phyloP scores from a whole-genome alignment of 1,140 invertebrate species.

The Penaeus vannamei region DNA sequence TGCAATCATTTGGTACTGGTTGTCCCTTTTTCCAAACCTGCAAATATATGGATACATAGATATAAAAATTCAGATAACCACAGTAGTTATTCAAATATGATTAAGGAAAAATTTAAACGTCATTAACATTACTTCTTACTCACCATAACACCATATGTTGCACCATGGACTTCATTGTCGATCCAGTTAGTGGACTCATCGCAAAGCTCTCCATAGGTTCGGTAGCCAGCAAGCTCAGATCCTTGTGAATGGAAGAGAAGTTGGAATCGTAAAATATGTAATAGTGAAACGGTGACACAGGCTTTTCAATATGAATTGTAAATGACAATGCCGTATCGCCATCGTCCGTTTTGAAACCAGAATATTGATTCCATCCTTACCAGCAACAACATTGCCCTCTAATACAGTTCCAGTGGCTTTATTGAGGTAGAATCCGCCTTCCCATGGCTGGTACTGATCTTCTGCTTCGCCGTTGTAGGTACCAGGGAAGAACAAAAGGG shows the following conservation, averaged over 20 bases:
- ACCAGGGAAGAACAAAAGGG: slow-evolving; percentile 54
- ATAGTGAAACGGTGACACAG: too few species aligned
- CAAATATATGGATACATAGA: background rate
- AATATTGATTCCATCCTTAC: background rate
- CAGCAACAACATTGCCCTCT: slow-evolving; percentile 53
- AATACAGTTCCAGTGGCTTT: slow-evolving; percentile 44
- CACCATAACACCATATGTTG: slow-evolving; percentile 54
- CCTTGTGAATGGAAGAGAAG: background rate
- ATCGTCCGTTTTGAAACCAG: too few species aligned
- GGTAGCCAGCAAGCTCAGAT: slow-evolving; percentile 36
- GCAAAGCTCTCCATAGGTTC: slow-evolving; percentile 56
- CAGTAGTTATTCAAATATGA: background rate
- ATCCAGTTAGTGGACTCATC: slow-evolving; percentile 37
- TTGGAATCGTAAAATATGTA: too few species aligned
- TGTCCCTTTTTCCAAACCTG: slow-evolving; percentile 32
- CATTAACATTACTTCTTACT: background rate
- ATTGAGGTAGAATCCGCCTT: slow-evolving; percentile 50
- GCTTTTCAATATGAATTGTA: too few species aligned
- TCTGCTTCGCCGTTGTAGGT: slow-evolving; percentile 48
- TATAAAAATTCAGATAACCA: too few species aligned
- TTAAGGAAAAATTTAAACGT: too few species aligned
- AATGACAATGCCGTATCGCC: too few species aligned
- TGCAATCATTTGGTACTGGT: background rate
- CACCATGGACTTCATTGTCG: slow-evolving; percentile 59
- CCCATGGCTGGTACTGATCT: slow-evolving; percentile 40